phyloP scores from a whole-genome alignment of 2,113 vertebrate species.

The Bombycilla garrulus region DNA sequence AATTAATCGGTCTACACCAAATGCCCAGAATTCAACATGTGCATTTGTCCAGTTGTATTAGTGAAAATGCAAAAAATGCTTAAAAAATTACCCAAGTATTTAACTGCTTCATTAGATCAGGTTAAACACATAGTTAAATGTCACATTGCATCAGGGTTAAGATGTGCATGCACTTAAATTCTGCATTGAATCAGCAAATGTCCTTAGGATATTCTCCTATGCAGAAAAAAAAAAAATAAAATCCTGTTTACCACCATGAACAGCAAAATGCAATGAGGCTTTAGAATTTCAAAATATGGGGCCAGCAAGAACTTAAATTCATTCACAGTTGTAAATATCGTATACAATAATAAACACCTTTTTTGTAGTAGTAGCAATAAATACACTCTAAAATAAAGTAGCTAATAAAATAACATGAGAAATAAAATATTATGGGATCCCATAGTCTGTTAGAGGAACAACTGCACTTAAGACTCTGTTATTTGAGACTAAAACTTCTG shows the following conservation, averaged over 20 bases:
- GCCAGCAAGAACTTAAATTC: not conserved
- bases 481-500: not conserved
- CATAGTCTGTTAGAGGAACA: not conserved
- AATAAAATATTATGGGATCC: not conserved
- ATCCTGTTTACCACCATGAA: not conserved
- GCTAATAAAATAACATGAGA: not conserved
- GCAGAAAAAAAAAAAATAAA: not conserved
- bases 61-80: not conserved
- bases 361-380: not conserved
- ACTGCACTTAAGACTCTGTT: not conserved
- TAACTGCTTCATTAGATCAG: not conserved
- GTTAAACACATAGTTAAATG: not conserved
- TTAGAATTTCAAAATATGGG: not conserved
- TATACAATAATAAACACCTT: not conserved
- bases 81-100: not conserved
- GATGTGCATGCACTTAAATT: not conserved
- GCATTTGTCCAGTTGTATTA: not conserved
- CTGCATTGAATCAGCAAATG: not conserved
- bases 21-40: not conserved
- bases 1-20: not conserved
- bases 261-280: not conserved
- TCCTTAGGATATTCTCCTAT: not conserved
- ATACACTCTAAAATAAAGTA: not conserved
- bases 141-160: not conserved
- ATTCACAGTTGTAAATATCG: not conserved